Evolutionary conservation across 2,113 vertebrate genomes (phyloP), one percentile per base, ranked within the genome.

Genomic region (Thamnaconus septentrionalis): DNA sequence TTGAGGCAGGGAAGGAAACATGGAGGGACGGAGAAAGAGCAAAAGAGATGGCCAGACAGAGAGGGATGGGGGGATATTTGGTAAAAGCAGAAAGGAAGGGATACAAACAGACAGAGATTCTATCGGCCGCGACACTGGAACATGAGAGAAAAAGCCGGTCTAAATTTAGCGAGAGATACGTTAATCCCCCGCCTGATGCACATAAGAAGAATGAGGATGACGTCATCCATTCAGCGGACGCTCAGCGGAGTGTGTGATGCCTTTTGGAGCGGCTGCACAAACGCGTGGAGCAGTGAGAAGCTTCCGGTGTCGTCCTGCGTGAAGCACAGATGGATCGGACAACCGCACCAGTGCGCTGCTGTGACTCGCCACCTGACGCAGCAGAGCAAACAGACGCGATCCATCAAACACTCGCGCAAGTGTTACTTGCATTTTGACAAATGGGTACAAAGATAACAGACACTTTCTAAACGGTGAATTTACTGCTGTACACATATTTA

Each of bases 361-460:
- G 61, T 82, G 83, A 85, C 74, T 84, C 84, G 86, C 83, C 78
- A 78, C 71, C 72, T 84, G 67, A 82, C 73, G 76, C 76, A 69
- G 75, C 66, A 69, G 64, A 66, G 56, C 73, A 61, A 69, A 62
- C 60, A 56, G 65, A 59, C 59, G 50, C 4, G 43, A 50, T 12
- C 70, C 59, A 69, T 72, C 59, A 79, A 78, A 69, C 53, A 61
- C n/a, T n/a, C n/a, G n/a, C n/a, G n/a, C n/a, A n/a, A n/a, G n/a
- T n/a, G n/a, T n/a, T n/a, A n/a, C n/a, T n/a, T n/a, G n/a, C n/a
- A n/a, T n/a, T n/a, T 49, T 53, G 9, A 80, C 61, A 47, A 50
- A 78, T 49, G 40, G 41, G 7, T 43, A 57, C 57, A 59, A 44
- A 85, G 71, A 66, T 73, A 53, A 71, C 42, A 18, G n/a, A 43